phyloP scores from a whole-genome alignment of 1,140 invertebrate species.

The Hydropsyche tenuis region DNA sequence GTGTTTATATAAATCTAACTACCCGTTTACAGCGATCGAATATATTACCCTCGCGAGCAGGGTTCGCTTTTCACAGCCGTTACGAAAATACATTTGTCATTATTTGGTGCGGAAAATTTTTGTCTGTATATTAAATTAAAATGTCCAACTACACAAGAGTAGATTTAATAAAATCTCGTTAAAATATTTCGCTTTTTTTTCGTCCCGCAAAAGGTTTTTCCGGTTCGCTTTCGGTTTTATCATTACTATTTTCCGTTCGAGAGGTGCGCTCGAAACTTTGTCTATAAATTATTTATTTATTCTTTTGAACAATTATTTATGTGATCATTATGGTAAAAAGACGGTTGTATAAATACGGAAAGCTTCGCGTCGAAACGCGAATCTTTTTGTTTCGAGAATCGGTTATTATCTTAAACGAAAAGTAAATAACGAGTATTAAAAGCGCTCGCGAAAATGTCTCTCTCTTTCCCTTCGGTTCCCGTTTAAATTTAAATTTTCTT shows the following conservation, averaged over 20 bases:
- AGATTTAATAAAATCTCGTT: neutral
- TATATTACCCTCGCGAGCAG: neutral
- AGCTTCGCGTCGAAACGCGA: neutral
- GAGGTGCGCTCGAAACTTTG: too few species aligned
- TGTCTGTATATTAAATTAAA: slow-evolving; percentile 7
- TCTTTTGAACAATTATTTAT: too few species aligned
- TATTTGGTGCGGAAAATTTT: slow-evolving; percentile 24
- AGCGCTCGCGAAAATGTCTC: neutral
- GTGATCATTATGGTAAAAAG: too few species aligned
- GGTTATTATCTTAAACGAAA: slow-evolving; percentile 13
- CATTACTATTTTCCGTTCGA: neutral
- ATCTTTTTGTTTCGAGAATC: neutral
- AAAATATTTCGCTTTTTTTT: neutral
- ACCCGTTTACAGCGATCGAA: neutral
- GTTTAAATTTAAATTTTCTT: slow-evolving; percentile 23
- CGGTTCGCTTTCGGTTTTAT: neutral
- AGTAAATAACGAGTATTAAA: slow-evolving; percentile 9
- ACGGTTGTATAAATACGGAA: neutral
- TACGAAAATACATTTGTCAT: slow-evolving; percentile 13
- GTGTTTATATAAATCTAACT: too few species aligned
- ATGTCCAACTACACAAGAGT: neutral
- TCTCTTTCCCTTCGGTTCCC: neutral
- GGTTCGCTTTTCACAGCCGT: neutral
- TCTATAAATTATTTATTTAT: too few species aligned
- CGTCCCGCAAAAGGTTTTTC: neutral